These are phyloP conservation scores for Sander vitreus DNA, from an alignment of 2,113 vertebrate species.

Conservation along the genomic window DNA sequence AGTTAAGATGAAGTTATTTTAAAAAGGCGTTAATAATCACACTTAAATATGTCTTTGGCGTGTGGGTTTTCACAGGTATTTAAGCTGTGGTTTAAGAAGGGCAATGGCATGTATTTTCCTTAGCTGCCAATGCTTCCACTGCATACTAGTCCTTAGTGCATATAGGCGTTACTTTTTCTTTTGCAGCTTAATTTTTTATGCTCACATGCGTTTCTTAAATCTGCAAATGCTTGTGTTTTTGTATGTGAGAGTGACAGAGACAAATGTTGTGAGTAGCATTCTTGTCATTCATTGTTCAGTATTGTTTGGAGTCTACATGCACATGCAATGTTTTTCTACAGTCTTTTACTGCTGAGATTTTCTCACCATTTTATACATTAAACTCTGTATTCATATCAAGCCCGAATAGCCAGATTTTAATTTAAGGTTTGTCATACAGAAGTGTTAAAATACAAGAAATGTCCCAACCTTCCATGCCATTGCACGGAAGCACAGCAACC, in stretches of 20 bases:
- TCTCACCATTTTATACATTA: neutral
- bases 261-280: neutral
- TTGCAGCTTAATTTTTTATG: conserved; percentile 2
- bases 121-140: neutral
- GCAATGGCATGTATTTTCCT: neutral
- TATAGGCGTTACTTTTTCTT: neutral
- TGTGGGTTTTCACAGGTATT: neutral
- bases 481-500: conserved; percentile 13
- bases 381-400: conserved; percentile 5
- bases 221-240: neutral
- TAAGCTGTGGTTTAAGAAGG: neutral
- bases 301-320: neutral
- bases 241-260: neutral
- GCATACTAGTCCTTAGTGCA: neutral
- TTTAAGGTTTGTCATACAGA: conserved; percentile 7
- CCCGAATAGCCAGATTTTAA: neutral
- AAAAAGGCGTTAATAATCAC: neutral
- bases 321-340: neutral
- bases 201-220: neutral
- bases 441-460: conserved; percentile 21
- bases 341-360: neutral
- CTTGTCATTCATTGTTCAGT: neutral
- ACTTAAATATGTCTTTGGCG: conserved; percentile 2
- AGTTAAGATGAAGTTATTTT: conserved; percentile 2
- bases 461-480: neutral